Evolutionary conservation across 2,113 vertebrate species (phyloP).

Genomic region (Egretta garzetta): DNA sequence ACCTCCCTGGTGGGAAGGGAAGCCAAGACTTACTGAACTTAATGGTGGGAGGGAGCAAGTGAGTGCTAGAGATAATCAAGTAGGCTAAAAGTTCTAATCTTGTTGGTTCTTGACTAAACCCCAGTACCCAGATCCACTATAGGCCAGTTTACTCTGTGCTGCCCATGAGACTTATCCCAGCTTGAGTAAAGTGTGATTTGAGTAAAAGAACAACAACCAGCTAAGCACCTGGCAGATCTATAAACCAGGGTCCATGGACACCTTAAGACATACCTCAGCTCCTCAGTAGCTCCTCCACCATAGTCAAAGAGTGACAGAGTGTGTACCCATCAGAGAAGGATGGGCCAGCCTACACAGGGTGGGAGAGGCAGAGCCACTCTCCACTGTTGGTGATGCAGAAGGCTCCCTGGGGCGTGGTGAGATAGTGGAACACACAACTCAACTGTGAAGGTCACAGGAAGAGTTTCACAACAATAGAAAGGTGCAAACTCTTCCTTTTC

Average conservation of each 20-base stretch:
- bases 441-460: background rate
- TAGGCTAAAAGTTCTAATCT: background rate
- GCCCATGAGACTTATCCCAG: background rate
- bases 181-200: background rate
- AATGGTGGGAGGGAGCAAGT: background rate
- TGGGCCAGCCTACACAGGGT: background rate
- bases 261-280: background rate
- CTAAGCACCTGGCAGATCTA: background rate
- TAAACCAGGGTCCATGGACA: background rate
- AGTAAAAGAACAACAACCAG: background rate
- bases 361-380: background rate
- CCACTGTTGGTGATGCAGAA: background rate
- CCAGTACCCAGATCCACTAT: background rate
- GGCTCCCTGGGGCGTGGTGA: background rate
- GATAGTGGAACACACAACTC: background rate
- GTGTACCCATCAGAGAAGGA: background rate
- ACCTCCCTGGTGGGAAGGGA: background rate
- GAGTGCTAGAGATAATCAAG: background rate
- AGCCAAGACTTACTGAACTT: background rate
- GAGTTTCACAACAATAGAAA: background rate
- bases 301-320: background rate
- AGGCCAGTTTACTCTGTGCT: background rate
- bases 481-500: background rate
- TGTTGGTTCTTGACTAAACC: background rate
- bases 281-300: background rate